Conservation (phyloP, 1,140 invertebrate species). For the Galleria mellonella region DNA sequence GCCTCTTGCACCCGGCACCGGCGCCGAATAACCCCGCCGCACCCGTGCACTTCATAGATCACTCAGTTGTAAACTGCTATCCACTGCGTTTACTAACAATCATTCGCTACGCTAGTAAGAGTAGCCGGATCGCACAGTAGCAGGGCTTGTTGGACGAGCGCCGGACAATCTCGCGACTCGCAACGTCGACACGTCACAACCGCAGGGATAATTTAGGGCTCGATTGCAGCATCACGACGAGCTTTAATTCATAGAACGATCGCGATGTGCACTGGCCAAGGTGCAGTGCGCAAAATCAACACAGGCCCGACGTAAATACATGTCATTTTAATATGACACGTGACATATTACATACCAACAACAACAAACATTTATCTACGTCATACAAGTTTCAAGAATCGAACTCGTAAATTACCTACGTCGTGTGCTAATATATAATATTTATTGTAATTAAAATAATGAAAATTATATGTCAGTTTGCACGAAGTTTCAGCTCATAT, state of each 20-base stretch:
- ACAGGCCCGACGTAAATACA: constrained; percentile 36
- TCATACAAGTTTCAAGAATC: not conserved
- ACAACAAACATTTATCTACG: constrained; percentile 11
- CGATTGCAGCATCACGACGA: constrained; percentile 36
- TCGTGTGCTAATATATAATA: no score
- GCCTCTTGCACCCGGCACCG: constrained; percentile 44
- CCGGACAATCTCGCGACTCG: constrained; percentile 7
- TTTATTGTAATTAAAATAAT: not conserved
- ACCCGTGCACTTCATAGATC: not conserved
- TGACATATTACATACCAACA: constrained; percentile 19
- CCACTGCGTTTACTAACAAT: no score
- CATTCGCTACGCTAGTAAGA: constrained; percentile 5
- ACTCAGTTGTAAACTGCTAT: no score
- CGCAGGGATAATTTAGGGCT: constrained; percentile 35
- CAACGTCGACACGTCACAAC: constrained; percentile 13
- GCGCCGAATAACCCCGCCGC: constrained; percentile 9
- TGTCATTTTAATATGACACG: constrained; percentile 22
- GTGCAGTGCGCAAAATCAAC: constrained; percentile 63
- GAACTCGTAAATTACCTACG: no score
- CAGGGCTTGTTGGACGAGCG: constrained; percentile 14
- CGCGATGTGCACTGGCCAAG: constrained; percentile 30
- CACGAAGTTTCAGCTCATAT: no score
- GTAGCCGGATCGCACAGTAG: not conserved
- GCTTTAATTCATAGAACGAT: constrained; percentile 43
- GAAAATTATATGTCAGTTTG: not conserved